Percentiles rank a stretch among this genome's conserved stretches.
Conservation (phyloP, 2,113 vertebrate species). For the Nannospalax galili region DNA sequence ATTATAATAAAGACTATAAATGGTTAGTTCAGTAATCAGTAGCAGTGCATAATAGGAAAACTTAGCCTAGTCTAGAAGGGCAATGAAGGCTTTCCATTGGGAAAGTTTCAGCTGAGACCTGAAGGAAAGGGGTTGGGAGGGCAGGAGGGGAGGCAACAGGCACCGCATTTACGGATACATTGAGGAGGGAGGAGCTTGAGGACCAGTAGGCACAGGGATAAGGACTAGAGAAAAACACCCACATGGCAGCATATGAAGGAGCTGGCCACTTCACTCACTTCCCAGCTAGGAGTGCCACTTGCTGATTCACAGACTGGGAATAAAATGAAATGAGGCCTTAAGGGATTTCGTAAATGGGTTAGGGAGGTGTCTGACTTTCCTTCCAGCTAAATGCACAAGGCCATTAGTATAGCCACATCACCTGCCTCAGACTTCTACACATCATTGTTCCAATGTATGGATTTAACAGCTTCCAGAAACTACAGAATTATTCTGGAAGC, state of each 20-base stretch:
- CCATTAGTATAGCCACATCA: background rate
- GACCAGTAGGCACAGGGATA: background rate
- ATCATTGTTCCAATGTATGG: background rate
- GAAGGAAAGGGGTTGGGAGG: background rate
- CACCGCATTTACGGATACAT: background rate
- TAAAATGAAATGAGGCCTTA: background rate
- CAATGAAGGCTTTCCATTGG: background rate
- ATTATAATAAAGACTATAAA: background rate
- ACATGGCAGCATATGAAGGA: background rate
- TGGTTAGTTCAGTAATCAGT: background rate
- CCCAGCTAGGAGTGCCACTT: background rate
- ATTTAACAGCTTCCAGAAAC: constrained; percentile 39
- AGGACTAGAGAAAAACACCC: background rate
- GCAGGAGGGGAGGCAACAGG: background rate
- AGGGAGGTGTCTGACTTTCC: background rate
- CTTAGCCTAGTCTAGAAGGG: background rate
- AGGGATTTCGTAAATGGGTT: background rate
- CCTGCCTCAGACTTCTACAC: background rate
- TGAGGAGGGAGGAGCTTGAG: background rate
- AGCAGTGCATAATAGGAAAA: background rate
- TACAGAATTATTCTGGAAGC: constrained; percentile 38
- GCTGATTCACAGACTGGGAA: background rate
- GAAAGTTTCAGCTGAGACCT: constrained; percentile 31
- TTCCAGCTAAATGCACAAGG: constrained; percentile 15
- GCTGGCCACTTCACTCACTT: background rate